Conservation (phyloP, 2,113 vertebrate genomes). For the Puma concolor region DNA sequence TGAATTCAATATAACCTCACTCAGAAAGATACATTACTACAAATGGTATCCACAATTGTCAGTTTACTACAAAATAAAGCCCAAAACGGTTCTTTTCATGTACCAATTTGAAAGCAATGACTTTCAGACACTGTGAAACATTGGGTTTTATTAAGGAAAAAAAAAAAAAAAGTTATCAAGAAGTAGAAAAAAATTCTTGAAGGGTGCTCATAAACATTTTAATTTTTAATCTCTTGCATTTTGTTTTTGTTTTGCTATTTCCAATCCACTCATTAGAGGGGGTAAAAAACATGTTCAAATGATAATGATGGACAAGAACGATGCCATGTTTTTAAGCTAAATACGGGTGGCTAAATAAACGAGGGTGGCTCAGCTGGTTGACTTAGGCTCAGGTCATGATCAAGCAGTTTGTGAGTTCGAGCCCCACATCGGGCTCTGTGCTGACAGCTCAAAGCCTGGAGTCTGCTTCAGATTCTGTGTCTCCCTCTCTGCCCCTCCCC, state of each 20-base stretch:
- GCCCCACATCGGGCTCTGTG: no score
- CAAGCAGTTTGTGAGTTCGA: no score
- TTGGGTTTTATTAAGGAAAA: background rate
- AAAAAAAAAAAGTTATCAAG: background rate
- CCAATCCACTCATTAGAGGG: background rate
- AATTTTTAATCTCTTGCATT: conserved; percentile 11
- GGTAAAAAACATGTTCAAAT: background rate
- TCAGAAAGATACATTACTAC: background rate
- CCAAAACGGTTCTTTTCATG: conserved; percentile 16
- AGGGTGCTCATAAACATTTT: background rate
- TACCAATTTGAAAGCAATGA: conserved; percentile 6
- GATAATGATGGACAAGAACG: background rate
- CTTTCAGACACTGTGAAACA: background rate
- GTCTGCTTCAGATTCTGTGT: no score
- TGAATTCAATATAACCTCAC: background rate
- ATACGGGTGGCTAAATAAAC: background rate
- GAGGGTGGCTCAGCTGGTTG: no score
- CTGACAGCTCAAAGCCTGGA: no score
- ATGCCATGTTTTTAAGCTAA: background rate
- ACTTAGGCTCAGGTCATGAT: no score
- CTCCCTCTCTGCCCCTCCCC: no score
- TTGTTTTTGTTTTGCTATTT: conserved; percentile 5
- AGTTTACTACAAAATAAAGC: background rate
- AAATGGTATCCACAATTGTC: background rate
- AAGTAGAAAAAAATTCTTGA: background rate